These are phyloP conservation scores for Meteorus cinctellus DNA, from an alignment of 2,888 invertebrate species.

Conservation along the genomic window DNA sequence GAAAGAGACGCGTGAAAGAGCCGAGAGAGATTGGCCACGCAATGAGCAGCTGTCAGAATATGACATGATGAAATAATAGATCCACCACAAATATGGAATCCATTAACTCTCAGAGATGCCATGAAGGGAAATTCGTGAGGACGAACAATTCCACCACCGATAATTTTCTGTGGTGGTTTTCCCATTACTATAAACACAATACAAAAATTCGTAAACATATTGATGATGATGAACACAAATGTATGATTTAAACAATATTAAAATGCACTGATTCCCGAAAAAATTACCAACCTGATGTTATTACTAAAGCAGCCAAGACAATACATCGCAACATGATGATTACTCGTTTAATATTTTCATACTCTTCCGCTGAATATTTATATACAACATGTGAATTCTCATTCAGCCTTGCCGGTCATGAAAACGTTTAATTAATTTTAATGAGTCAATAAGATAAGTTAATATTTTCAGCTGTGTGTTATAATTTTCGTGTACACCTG, in stretches of 20 bases:
- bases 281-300: not conserved
- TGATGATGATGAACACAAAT: not conserved
- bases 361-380: not conserved
- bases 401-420: not conserved
- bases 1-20: not conserved
- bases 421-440: not conserved
- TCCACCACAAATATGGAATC: slow-evolving; percentile 53
- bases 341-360: not conserved
- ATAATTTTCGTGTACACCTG: not conserved
- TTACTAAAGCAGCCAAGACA: not conserved
- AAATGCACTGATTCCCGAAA: not conserved
- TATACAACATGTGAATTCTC: not conserved
- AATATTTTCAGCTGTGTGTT: not conserved
- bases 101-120: slow-evolving; percentile 50
- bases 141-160: slow-evolving; percentile 52
- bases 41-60: slow-evolving; percentile 57
- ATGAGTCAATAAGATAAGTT: not conserved
- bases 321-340: not conserved
- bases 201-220: not conserved
- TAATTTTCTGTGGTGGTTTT: slow-evolving; percentile 38
- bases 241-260: not conserved
- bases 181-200: not conserved
- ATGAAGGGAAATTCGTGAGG: slow-evolving; percentile 55
- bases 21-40: slow-evolving; percentile 37
- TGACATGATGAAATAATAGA: slow-evolving; percentile 51